phyloP scores from a whole-genome alignment of 2,888 invertebrate species.

The Pyrocoelia pectoralis region DNA sequence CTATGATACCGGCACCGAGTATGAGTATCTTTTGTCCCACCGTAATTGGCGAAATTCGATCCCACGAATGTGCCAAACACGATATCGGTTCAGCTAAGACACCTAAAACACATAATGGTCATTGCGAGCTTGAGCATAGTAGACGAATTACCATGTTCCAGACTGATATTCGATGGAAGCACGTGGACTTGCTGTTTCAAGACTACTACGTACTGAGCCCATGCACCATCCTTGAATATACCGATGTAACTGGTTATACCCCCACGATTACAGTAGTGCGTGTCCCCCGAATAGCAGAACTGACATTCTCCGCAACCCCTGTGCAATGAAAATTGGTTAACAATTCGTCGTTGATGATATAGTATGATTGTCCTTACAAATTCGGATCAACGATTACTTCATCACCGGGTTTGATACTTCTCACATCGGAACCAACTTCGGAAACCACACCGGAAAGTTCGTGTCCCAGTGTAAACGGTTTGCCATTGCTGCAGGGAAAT shows the following conservation, averaged over 20 bases:
- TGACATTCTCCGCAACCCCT: slow-evolving; percentile 56
- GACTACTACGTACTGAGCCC: slow-evolving; percentile 69
- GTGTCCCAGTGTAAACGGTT: slow-evolving; percentile 68
- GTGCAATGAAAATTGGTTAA: no score
- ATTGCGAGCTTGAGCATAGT: no score
- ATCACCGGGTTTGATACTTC: slow-evolving; percentile 68
- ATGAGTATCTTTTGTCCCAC: slow-evolving; percentile 71
- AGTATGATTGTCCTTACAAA: slow-evolving; percentile 56
- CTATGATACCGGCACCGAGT: slow-evolving; percentile 77
- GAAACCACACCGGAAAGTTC: slow-evolving; percentile 72
- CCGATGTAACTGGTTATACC: slow-evolving; percentile 72
- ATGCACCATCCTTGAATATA: slow-evolving; percentile 72
- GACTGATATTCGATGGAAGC: slow-evolving; percentile 64
- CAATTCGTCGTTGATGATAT: no score
- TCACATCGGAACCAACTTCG: slow-evolving; percentile 65
- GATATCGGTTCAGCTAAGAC: slow-evolving; percentile 75
- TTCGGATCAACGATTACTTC: slow-evolving; percentile 75
- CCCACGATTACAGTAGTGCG: slow-evolving; percentile 69
- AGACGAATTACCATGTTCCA: slow-evolving; percentile 66
- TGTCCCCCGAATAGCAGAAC: slow-evolving; percentile 68
- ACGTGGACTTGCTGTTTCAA: slow-evolving; percentile 69
- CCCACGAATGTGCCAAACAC: slow-evolving; percentile 74
- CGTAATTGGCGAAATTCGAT: slow-evolving; percentile 67
- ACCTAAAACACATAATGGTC: slow-evolving; percentile 57
- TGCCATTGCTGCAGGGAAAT: slow-evolving; percentile 67